A percentile compares a stretch with the other conserved stretches of the same genome.
phyloP scores from a whole-genome alignment of 2,797 vertebrate genomes.

The Mustela erminea region DNA sequence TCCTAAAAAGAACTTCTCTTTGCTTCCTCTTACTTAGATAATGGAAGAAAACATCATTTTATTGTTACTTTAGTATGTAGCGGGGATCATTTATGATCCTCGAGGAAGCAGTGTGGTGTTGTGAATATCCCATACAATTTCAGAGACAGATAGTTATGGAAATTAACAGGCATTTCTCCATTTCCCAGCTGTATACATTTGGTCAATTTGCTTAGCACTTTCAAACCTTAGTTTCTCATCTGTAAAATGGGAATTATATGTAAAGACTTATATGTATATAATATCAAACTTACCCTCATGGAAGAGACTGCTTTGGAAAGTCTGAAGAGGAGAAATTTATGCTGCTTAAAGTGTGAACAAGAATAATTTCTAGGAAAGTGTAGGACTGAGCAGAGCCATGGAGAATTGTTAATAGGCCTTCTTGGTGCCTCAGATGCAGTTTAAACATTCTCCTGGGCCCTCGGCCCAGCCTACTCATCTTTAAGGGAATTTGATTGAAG shows the following conservation, averaged over 20 bases:
- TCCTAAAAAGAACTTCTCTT: background rate
- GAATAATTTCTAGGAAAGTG: background rate
- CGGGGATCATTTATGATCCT: background rate
- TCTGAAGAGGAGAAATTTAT: background rate
- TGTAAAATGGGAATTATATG: background rate
- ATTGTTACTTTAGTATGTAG: background rate
- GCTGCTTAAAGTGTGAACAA: background rate
- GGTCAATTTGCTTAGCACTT: background rate
- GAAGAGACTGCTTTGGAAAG: background rate
- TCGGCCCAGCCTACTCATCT: background rate
- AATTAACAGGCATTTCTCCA: background rate
- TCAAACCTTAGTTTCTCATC: slow-evolving; percentile 2
- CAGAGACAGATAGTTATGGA: background rate
- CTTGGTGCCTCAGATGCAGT: background rate
- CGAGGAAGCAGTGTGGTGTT: background rate
- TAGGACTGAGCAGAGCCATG: background rate
- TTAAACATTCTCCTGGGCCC: background rate
- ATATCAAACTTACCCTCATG: background rate
- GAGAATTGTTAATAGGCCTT: background rate
- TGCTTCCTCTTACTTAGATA: background rate
- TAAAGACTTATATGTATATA: background rate
- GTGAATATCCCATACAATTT: background rate
- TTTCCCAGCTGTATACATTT: background rate
- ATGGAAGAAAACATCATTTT: background rate
- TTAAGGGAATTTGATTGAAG: background rate